phyloP scores from a whole-genome alignment of 2,888 invertebrate genomes.

The Rhingia campestris region DNA sequence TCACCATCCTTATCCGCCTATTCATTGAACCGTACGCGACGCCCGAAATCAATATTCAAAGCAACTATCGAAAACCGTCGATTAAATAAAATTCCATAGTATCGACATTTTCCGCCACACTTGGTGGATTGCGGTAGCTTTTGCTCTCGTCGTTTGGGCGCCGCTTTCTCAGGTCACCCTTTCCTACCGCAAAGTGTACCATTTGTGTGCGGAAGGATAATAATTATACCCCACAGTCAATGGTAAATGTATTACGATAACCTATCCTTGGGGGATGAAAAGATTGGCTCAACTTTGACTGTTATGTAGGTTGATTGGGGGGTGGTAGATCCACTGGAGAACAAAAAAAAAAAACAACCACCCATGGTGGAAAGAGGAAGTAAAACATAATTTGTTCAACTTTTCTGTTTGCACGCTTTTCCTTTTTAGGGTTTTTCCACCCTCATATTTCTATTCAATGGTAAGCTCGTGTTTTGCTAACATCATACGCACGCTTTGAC shows the following conservation, averaged over 20 bases:
- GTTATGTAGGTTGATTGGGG: slow-evolving; percentile 8
- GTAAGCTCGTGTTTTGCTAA: slow-evolving; percentile 53
- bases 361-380: slow-evolving; percentile 16
- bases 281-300: slow-evolving; percentile 54
- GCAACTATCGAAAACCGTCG: slow-evolving; percentile 68
- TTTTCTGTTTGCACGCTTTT: slow-evolving; percentile 4
- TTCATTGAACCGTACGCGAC: slow-evolving; percentile 13
- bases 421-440: slow-evolving; percentile 6
- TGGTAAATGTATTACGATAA: slow-evolving; percentile 72
- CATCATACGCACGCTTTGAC: slow-evolving; percentile 54
- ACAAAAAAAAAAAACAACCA: slow-evolving; percentile 5
- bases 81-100: slow-evolving; percentile 72
- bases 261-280: slow-evolving; percentile 44
- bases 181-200: slow-evolving; percentile 47
- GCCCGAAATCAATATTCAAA: slow-evolving; percentile 69
- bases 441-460: slow-evolving; percentile 21
- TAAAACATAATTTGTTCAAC: slow-evolving; percentile 64
- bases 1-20: slow-evolving; percentile 10
- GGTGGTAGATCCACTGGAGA: neutral
- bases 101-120: slow-evolving; percentile 48
- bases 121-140: slow-evolving; percentile 1
- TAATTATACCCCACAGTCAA: slow-evolving; percentile 71
- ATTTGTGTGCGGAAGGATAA: slow-evolving; percentile 52
- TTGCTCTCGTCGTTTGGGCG: slow-evolving; percentile 25
- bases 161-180: neutral